Evolutionary conservation across 2,113 vertebrate species (phyloP), one percentile per base, ranked within the genome.

Genomic region (Phainopepla nitens): DNA sequence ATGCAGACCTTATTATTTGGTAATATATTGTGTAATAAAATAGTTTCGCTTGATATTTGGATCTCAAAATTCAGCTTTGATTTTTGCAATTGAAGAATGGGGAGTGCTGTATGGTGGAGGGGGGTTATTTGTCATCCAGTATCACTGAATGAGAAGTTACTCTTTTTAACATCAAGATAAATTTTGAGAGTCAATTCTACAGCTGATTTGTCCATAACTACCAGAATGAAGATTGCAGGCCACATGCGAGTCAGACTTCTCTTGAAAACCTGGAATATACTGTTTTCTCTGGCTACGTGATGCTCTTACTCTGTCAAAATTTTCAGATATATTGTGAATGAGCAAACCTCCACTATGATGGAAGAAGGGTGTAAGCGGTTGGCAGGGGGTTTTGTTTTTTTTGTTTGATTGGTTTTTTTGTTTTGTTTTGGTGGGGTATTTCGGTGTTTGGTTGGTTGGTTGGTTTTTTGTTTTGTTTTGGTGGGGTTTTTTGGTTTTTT

Each of bases 351-450:
- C 8, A 5, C 10, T 49, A 70, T 61, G 23, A 70, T 9, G 28
- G 77, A 41, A 28, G 21, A n/a, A 36, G 14, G 7, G 3, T 60
- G 6, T 54, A 56, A n/a, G 47, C 41, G 19, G 29, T 65, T 20
- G 20, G 12, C 3, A 5, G 22, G 6, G 6, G 1, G 11, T 51
- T 18, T n/a, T 20, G 13, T 13, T 42, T 15, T n/a, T 33, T n/a
- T 31, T 57, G 24, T 2, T 18, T 53, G 6, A 1, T 4, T 53
- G 14, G 11, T 25, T 31, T 20, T 20, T 16, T 81, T 35, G 11
- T 7, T 50, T n/a, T 42, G 7, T 42, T 60, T 23, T 29, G 27
- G 10, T 6, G 4, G 45, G 1, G 7, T 31, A 2, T 29, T 65
- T 36, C 51, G 23, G 22, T 57, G 24, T 2, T 18, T 53, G 6